Base-by-base conservation (phyloP, 2,797 vertebrate species). In the Premnoplex brunnescens region DNA sequence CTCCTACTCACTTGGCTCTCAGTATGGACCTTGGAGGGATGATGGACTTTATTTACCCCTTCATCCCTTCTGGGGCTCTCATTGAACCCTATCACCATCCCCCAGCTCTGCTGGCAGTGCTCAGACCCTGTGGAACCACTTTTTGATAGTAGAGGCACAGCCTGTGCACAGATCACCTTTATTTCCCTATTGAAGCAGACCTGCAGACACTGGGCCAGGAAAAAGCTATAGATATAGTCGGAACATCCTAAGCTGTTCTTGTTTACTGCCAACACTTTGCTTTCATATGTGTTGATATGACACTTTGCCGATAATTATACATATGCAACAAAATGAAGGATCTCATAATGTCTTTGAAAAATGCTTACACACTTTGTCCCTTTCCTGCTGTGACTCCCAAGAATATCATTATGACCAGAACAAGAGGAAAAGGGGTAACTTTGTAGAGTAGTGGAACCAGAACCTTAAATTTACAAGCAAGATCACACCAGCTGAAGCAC, bases 131-230 rank as follows among this genome's bases (percentile, higher is more conserved):
- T 32, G 19, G 17, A 15, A 24, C 7, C 9, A 7, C 0, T 0
- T 46, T 48, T 17, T 64, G 30, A 37, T 4, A 32, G 15, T 0
- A 0, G 46, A n/a, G n/a, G 10, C 22, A 46, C 9, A 76, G 46
- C 4, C 19, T 46, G 10, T 36, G 12, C 10, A 30, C 0, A 3
- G 12, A 15, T n/a, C 9, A 67, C 15, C 7, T 0, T 1, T 71
- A 12, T 32, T 10, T 24, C 13, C 6, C 9, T 67, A 21, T 44
- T 74, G 34, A 77, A 85, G 28, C 7, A 90, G 14, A 67, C 2
- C 9, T 52, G 28, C 11, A 32, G 16, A 22, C 55, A 32, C 4
- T 56, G 68, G 69, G n/a, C 23, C 49, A 76, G 36, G 43, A 85
- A 20, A 83, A 90, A 79, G 10, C 12, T 49, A 7, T 20, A 74